Evolutionary conservation across 2,888 invertebrate genomes (phyloP).

Genomic region (Ommatoiulus sabulosus): DNA sequence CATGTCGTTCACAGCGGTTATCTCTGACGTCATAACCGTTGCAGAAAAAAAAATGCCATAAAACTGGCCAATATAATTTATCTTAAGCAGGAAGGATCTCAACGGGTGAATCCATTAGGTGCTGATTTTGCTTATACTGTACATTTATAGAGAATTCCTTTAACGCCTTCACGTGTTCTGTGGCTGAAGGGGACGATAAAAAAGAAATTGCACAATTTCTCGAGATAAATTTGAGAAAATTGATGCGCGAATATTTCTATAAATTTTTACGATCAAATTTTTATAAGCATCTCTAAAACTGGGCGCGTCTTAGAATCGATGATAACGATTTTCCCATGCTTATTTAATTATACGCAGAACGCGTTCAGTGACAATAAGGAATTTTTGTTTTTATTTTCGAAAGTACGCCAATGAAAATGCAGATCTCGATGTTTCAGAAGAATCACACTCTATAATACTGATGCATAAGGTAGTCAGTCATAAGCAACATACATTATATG

Average conservation of each 20-base stretch:
- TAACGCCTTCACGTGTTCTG: not conserved
- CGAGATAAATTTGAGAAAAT: not conserved
- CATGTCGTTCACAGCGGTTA: slow-evolving; percentile 2
- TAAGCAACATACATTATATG: too few relatives aligned
- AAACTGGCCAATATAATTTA: slow-evolving; percentile 22
- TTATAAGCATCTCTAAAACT: too few relatives aligned
- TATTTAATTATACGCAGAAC: too few relatives aligned
- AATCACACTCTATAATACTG: too few relatives aligned
- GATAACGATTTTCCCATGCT: too few relatives aligned
- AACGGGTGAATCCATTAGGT: slow-evolving; percentile 2
- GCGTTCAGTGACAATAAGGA: too few relatives aligned
- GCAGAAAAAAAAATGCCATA: slow-evolving; percentile 27
- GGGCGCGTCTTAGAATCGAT: too few relatives aligned
- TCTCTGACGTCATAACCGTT: slow-evolving; percentile 30
- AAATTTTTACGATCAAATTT: not conserved
- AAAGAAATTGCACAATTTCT: not conserved
- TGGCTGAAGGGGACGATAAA: not conserved
- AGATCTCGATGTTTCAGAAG: too few relatives aligned
- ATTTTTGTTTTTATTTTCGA: too few relatives aligned
- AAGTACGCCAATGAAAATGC: too few relatives aligned
- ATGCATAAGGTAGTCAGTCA: too few relatives aligned
- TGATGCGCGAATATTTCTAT: not conserved
- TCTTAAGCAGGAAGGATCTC: slow-evolving; percentile 17
- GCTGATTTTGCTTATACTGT: not conserved
- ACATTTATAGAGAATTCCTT: too few relatives aligned